Evolutionary conservation across 2,888 invertebrate genomes (phyloP), one percentile per base, ranked within the genome.

Genomic region (Brachylomia viminalis): DNA sequence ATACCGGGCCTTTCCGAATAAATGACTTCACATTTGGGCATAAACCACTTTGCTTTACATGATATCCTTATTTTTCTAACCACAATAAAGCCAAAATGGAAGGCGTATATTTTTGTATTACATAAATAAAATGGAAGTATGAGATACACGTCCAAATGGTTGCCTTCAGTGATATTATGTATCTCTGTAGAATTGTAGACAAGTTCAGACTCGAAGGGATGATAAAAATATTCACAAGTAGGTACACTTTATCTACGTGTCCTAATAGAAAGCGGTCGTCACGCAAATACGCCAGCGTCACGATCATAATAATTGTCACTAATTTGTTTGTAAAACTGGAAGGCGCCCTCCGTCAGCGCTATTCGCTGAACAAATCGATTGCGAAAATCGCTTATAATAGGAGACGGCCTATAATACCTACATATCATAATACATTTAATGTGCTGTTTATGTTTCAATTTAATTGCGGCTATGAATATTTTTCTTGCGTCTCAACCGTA

Each of bases 31-130:
- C 69, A 78, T 78, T 64, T 56, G 2, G 30, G n/a, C 27, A 83
- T 78, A 83, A 83, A 78, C 72, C 78, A 69, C 83, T 81, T 66
- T 83, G 30, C 45, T 42, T 62, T 66, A 58, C 79, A 66, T 72
- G 56, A 30, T 59, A 62, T 58, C 59, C 65, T 66, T 79, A 42
- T 80, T 72, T 42, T 58, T 65, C 27, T 45, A 66, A 45, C 61
- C 49, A 69, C 23, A 69, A 42, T 76, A 61, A 70, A 83, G 54
- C 17, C 27, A 61, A n/a, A 64, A 77, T 61, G 54, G 11, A n/a
- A 72, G 66, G 27, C 59, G 47, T 72, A 65, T 59, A 42, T 65
- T 69, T 77, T 80, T 78, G n/a, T 83, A 58, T 66, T 30, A 52
- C 65, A 65, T 30, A 76, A 38, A 66, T 52, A 70, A 75, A 68